phyloP scores from a whole-genome alignment of 2,888 invertebrate species.

The Corythucha ciliata region DNA sequence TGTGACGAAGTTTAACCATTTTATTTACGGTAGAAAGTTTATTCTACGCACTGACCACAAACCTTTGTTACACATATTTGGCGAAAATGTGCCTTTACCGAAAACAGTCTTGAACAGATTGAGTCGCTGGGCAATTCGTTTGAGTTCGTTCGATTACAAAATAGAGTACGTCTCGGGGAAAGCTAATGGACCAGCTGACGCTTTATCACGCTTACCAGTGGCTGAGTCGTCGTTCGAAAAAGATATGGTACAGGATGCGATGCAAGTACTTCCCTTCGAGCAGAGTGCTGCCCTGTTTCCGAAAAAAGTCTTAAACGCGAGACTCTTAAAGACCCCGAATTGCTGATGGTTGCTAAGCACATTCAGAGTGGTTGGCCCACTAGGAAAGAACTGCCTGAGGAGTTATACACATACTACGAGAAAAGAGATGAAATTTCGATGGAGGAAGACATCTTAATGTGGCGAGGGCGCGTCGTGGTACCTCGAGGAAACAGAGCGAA shows the following conservation, averaged over 20 bases:
- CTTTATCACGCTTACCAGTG: not conserved
- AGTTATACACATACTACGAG: not conserved
- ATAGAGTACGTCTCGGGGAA: not conserved
- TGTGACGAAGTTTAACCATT: not conserved
- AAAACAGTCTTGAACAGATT: too few species aligned
- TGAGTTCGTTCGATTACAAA: not conserved
- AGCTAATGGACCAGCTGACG: not conserved
- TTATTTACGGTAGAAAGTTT: not conserved
- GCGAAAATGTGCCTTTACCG: too few species aligned
- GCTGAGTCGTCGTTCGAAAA: not conserved
- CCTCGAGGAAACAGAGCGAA: not conserved
- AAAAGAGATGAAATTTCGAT: not conserved
- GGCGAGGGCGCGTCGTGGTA: not conserved
- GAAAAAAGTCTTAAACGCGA: not conserved
- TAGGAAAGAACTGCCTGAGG: not conserved
- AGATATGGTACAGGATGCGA: not conserved
- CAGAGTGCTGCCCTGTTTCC: not conserved
- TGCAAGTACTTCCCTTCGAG: not conserved
- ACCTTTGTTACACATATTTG: slow-evolving; percentile 1
- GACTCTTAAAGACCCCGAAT: not conserved
- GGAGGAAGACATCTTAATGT: not conserved
- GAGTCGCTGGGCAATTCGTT: not conserved
- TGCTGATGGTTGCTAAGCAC: not conserved
- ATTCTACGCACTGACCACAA: not conserved
- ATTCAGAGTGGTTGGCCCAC: not conserved